Evolutionary conservation across 2,888 invertebrate genomes (phyloP), one percentile per base, ranked within the genome.

Genomic region (Dendrolimus houi): DNA sequence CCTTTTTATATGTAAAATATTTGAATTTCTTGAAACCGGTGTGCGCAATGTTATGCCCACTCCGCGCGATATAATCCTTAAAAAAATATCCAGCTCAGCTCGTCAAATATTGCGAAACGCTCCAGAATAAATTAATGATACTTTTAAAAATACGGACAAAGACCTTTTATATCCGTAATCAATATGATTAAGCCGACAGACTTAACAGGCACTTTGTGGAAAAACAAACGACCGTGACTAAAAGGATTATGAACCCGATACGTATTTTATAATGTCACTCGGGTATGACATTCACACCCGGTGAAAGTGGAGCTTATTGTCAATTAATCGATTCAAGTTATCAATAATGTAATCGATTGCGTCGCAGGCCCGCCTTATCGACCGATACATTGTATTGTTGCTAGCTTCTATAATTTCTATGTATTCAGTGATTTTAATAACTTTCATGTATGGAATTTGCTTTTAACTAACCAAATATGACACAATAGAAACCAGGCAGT

Each of bases 241-340:
- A 84, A 76, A 71, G 76, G 81, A 83, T 82, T 79, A 85, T 66
- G 68, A 71, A 70, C 56, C 70, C 69, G 78, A 76, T 79, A 75
- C 78, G 77, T 72, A 79, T 80, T 82, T 63, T 61, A 61, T 79
- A 79, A 81, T 81, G 79, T 81, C 80, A 74, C 71, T 67, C 67
- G 71, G 71, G 76, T 79, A 76, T 84, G 85, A 87, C 87, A 85
- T 85, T 83, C 80, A 83, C 81, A 83, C 76, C 70, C 72, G 79
- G 88, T 85, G 87, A 90, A 89, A 90, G 89, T 84, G 71, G 70
- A 74, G 76, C 77, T 82, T 82, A 79, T 82, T 81, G 64, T 54
- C 60, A 12, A 47, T 10, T 47, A 10, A 47, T 47, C 47, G 47
- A 47, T 47, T 47, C 47, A 12, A 47, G 53, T 52, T 54, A 55